These are phyloP conservation scores for Pyrocephalus nanus DNA, from an alignment of 2,797 vertebrate genomes.

Conservation along the genomic window DNA sequence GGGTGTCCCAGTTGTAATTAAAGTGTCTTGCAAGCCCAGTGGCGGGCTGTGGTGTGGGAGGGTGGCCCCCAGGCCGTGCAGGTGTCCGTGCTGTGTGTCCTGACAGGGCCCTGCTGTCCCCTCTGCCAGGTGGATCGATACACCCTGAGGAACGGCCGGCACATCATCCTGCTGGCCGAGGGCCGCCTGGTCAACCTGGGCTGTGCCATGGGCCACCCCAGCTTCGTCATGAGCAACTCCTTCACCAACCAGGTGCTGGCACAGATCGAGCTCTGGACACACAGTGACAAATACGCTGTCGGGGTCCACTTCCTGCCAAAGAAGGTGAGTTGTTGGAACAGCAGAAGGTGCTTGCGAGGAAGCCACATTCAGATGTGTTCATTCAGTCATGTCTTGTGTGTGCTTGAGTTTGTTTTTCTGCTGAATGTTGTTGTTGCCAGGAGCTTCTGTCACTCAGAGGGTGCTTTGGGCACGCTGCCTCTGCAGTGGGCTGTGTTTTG, in stretches of 20 bases:
- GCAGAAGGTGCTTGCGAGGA: background rate
- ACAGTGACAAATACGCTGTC: slow-evolving; percentile 87
- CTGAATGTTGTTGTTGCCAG: background rate
- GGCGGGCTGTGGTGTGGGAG: background rate
- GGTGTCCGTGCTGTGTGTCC: background rate
- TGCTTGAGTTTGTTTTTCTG: background rate
- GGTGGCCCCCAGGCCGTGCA: background rate
- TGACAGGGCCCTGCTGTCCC: background rate
- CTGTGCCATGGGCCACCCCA: slow-evolving; percentile 97
- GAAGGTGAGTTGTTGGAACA: slow-evolving; percentile 83
- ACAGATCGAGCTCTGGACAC: slow-evolving; percentile 96
- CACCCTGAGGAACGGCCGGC: slow-evolving; percentile 84
- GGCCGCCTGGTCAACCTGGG: slow-evolving; percentile 95
- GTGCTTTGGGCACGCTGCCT: background rate
- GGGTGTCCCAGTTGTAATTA: accelerated
- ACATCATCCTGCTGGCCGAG: slow-evolving; percentile 92
- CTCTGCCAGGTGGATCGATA: slow-evolving; percentile 90
- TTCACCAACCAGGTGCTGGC: slow-evolving; percentile 99
- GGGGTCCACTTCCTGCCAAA: slow-evolving; percentile 98
- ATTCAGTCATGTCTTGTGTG: accelerated
- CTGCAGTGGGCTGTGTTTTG: background rate
- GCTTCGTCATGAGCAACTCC: slow-evolving; percentile 99
- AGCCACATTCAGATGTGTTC: accelerated
- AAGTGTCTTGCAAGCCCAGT: background rate
- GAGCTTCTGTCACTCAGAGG: background rate